phyloP scores from a whole-genome alignment of 2,888 invertebrate species.

The Alitta virens region DNA sequence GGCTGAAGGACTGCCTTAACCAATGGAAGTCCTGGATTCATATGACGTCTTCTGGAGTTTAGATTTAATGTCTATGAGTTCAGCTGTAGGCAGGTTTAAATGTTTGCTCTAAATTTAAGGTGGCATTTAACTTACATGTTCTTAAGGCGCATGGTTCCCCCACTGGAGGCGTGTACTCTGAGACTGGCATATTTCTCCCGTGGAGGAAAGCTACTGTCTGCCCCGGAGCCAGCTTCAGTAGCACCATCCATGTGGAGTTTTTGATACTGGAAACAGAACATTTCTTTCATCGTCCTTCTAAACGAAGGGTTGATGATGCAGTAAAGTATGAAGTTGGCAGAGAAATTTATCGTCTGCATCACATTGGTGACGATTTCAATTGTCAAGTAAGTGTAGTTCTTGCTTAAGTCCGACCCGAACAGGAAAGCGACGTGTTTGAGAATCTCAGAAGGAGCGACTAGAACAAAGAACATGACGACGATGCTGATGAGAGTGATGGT shows the following conservation, averaged over 20 bases:
- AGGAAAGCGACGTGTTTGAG: slow-evolving; percentile 32
- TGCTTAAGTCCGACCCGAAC: slow-evolving; percentile 18
- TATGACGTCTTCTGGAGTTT: too few species aligned
- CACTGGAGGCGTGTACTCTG: too few species aligned
- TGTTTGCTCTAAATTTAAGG: too few species aligned
- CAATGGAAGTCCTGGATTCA: too few species aligned
- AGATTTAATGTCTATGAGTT: too few species aligned
- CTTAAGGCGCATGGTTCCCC: too few species aligned
- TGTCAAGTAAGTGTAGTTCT: slow-evolving; percentile 34
- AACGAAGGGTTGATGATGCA: slow-evolving; percentile 77
- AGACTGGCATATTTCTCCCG: too few species aligned
- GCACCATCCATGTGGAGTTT: slow-evolving; percentile 10
- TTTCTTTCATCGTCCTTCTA: slow-evolving; percentile 63
- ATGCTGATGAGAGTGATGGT: slow-evolving; percentile 35
- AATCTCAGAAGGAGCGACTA: slow-evolving; percentile 35
- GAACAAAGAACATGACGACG: slow-evolving; percentile 35
- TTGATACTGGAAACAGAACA: slow-evolving; percentile 25
- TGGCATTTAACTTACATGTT: too few species aligned
- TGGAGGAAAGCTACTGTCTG: too few species aligned
- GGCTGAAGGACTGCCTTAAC: too few species aligned
- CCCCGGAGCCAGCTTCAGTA: background rate
- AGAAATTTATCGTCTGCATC: slow-evolving; percentile 74
- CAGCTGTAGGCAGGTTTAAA: too few species aligned
- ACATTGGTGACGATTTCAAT: slow-evolving; percentile 65
- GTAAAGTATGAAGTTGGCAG: slow-evolving; percentile 75